Base-by-base conservation (phyloP, 2,888 invertebrate genomes). In the Hydrotaea diabolus region DNA sequence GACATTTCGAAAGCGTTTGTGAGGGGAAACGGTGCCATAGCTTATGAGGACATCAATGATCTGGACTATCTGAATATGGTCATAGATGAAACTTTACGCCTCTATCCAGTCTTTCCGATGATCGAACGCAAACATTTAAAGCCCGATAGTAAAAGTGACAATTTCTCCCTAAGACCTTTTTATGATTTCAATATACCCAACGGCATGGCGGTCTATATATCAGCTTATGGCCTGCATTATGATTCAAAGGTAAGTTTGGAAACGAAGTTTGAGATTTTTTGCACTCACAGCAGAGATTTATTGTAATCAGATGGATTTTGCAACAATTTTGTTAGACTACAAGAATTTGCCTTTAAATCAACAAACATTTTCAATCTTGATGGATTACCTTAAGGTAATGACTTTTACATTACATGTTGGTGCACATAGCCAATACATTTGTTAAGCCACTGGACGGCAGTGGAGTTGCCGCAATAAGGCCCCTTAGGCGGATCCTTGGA, bases 11-110 rank as follows among this genome's bases (percentile, higher is more conserved):
- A 89, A 0, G 88, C 88, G 0, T 77, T 77, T n/a, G 23, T 21
- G 5, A 26, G 21, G 59, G 69, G 57, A 5, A 26, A 46, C 2
- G 62, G n/a, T 0, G 26, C 15, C 2, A 26, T 93, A 15, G 90
- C 90, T 0, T 93, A 93, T 80, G 93, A 93, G 46, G 88, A 88
- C n/a, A 86, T 93, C 11, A 86, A 90, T 31, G 89, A 92, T n/a
- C 88, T 93, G 91, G 87, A 89, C 62, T 93, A 93, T 85, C 87
- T 93, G 21, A 89, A 91, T 74, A 92, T 91, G 91, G 93, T 93
- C 2, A 78, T 91, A 5, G 88, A 90, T 81, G 92, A 92, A 84
- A 89, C 89, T 3, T 64, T 92, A 23, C 88, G 92, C 1, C 46
- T 91, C 66, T 92, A 92, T 85, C 92, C 92, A 15, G 88, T 90